Conservation (phyloP, 2,113 vertebrate genomes). For the Phaethon lepturus region DNA sequence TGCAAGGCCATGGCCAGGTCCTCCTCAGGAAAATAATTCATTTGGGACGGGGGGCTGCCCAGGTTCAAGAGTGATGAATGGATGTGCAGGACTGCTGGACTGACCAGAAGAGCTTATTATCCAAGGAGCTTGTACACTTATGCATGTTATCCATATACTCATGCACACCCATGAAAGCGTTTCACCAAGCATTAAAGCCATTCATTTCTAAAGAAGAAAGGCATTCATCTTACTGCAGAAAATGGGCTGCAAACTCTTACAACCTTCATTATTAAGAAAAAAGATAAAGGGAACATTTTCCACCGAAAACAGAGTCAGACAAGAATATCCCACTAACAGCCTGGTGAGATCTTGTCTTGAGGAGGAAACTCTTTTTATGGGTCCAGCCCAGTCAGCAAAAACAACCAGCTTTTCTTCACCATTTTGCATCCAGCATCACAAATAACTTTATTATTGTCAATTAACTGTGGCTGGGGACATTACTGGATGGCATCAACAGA, state of each 20-base stretch:
- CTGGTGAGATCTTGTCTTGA: neutral
- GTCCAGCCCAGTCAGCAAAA: neutral
- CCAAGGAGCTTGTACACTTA: neutral
- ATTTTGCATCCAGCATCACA: neutral
- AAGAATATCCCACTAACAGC: neutral
- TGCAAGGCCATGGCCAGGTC: neutral
- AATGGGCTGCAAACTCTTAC: neutral
- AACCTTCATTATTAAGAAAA: neutral
- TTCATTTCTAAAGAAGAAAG: neutral
- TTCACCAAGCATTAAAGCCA: neutral
- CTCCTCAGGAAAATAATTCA: neutral
- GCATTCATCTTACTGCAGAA: neutral
- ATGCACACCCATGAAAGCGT: neutral
- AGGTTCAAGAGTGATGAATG: neutral
- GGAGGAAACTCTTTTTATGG: neutral
- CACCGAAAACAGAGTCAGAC: neutral
- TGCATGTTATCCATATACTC: rapidly evolving
- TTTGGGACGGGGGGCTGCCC: neutral
- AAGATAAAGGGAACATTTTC: neutral
- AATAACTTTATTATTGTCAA: neutral
- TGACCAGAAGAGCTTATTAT: neutral
- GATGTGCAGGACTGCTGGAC: neutral
- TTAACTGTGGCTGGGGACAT: neutral
- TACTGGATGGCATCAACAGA: neutral
- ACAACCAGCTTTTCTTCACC: neutral